Base-by-base conservation (phyloP, 2,888 invertebrate genomes). In the Caradrina kadenii region DNA sequence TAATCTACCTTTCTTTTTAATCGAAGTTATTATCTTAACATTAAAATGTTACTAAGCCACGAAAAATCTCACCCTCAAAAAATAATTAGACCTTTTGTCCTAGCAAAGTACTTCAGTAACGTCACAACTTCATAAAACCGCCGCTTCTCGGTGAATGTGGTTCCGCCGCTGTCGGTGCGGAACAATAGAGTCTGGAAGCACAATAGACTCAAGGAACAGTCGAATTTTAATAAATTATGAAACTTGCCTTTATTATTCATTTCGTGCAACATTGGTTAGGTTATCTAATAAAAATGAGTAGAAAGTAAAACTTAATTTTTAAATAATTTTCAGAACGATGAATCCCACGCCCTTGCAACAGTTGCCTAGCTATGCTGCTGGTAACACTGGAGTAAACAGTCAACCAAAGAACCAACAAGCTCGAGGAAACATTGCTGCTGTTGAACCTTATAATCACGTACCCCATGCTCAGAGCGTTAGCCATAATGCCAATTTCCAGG, bases 401-500 rank as follows among this genome's bases (percentile, higher is more conserved):
- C 96, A 94, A 93, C 95, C 93, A 92, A 94, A 94, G 93, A 94
- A 92, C 87, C 96, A 93, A 87, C 96, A 96, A 82, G 95, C 97
- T 10, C 96, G 98, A 60, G 98, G 98, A 65, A 98, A 98, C 92
- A 97, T 98, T 73, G 98, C 98, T 21, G 98, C 98, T 56, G 98
- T 98, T 49, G 98, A 98, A 90, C 98, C 98, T 5, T 98, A 98
- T 91, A 98, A 98, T 87, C 98, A 98, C 87, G 97, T 98, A 86
- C 98, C 98, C 64, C 97, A 97, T 77, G 96, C 96, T 49, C 96
- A 96, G 77, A 96, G 96, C 80, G 91, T 95, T 86, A 93, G 86
- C 76, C 94, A 96, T 83, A 95, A 93, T 79, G 89, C 91, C 58
- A 95, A 96, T 82, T 94, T 94, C 79, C 95, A 95, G 93, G 96